These are phyloP conservation scores for Archivesica marissinica DNA, from an alignment of 1,140 invertebrate genomes.

Conservation along the genomic window DNA sequence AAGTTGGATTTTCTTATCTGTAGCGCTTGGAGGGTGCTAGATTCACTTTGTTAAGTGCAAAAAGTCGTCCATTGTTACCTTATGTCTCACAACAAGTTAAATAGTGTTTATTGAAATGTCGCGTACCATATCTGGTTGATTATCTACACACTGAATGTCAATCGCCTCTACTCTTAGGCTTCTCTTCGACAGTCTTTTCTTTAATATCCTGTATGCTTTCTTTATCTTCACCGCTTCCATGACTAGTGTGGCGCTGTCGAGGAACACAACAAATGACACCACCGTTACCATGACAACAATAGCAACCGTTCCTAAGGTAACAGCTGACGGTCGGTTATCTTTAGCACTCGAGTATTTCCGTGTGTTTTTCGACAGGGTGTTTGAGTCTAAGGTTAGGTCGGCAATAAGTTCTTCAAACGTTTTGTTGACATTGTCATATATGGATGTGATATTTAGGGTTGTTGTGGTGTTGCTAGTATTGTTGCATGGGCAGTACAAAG, in stretches of 20 bases:
- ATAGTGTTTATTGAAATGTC: no score
- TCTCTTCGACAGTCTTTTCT: slow-evolving; percentile 13
- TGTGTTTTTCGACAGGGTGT: neutral
- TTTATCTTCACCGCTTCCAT: slow-evolving; percentile 5
- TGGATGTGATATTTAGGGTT: slow-evolving; percentile 5
- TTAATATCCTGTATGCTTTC: neutral
- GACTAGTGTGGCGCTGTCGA: slow-evolving; percentile 15
- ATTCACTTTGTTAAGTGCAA: no score
- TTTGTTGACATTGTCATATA: neutral
- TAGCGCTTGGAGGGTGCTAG: no score
- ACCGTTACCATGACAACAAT: neutral
- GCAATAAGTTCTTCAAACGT: slow-evolving; percentile 24
- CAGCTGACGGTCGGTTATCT: neutral
- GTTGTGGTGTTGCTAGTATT: neutral
- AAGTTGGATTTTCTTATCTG: no score
- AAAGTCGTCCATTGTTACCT: no score
- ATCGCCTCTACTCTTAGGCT: neutral
- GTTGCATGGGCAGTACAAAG: slow-evolving; percentile 36
- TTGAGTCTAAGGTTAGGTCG: neutral
- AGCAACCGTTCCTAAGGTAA: slow-evolving; percentile 1
- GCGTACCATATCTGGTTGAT: neutral
- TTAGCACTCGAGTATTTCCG: slow-evolving; percentile 24
- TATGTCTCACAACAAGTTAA: no score
- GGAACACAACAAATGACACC: slow-evolving; percentile 25
- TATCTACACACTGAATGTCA: neutral